A percentile compares a stretch with the other conserved stretches of the same genome.
Evolutionary conservation across 2,797 vertebrate species (phyloP).

Genomic region (Rachycentron canadum): DNA sequence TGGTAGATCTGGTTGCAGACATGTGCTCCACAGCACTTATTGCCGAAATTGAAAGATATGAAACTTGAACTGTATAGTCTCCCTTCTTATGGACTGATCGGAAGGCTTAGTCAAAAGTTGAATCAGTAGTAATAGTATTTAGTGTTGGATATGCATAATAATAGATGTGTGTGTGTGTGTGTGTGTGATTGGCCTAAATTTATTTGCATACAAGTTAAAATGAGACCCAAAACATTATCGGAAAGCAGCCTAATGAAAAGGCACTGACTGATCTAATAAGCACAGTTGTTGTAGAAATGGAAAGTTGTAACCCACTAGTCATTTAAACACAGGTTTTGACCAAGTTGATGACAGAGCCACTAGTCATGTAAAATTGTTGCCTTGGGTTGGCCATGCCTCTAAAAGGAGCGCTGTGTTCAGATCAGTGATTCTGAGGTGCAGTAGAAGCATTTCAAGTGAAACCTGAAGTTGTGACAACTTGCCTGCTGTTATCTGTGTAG

Average conservation of each 20-base stretch:
- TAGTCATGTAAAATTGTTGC: neutral
- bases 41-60: neutral
- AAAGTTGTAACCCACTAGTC: neutral
- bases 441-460: slow-evolving; percentile 9
- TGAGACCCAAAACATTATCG: neutral
- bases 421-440: neutral
- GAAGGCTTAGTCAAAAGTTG: neutral
- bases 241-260: neutral
- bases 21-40: neutral
- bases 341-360: neutral
- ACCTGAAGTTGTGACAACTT: slow-evolving; percentile 16
- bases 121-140: neutral
- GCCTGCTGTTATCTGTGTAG: slow-evolving; percentile 14
- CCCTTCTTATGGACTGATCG: neutral
- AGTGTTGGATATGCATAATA: neutral
- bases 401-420: slow-evolving; percentile 19
- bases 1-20: neutral
- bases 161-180: neutral
- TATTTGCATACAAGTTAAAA: neutral
- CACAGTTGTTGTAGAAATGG: neutral
- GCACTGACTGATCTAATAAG: neutral
- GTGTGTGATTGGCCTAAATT: neutral
- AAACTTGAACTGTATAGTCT: neutral
- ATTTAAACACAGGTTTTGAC: neutral
- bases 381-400: neutral